These are phyloP conservation scores for Luperina nickerlii DNA, from an alignment of 2,888 invertebrate species.

Conservation along the genomic window DNA sequence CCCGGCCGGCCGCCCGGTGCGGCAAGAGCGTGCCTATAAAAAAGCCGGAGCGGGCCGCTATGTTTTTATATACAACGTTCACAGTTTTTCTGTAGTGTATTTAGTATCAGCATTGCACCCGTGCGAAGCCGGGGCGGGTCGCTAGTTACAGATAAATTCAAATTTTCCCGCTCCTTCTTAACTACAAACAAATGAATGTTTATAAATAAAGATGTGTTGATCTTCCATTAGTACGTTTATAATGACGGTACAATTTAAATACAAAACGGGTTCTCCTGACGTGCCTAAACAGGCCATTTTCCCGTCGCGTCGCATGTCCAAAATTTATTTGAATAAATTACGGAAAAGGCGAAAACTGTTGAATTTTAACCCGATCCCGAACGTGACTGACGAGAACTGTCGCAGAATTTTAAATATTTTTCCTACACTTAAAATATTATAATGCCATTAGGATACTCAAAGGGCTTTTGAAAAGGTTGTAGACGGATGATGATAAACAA, in stretches of 20 bases:
- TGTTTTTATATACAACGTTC: too few species aligned
- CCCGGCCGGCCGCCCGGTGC: too few species aligned
- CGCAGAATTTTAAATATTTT: constrained; percentile 75
- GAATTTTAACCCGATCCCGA: constrained; percentile 84
- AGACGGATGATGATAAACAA: constrained; percentile 29
- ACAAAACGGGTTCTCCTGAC: constrained; percentile 65
- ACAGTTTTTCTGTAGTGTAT: too few species aligned
- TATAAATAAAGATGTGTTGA: constrained; percentile 64
- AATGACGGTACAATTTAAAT: constrained; percentile 67
- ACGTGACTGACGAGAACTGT: constrained; percentile 72
- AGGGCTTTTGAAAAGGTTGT: constrained; percentile 53
- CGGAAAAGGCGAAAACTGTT: constrained; percentile 81
- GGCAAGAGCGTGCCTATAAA: too few species aligned
- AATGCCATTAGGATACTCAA: constrained; percentile 66
- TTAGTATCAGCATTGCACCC: too few species aligned
- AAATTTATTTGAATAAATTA: constrained; percentile 89
- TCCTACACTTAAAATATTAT: constrained; percentile 70
- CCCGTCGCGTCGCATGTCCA: constrained; percentile 81
- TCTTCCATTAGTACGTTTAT: constrained; percentile 60
- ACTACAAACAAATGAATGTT: constrained; percentile 44
- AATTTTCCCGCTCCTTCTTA: constrained; percentile 20
- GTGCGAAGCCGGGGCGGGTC: too few species aligned
- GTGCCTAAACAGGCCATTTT: constrained; percentile 79
- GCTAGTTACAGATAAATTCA: constrained; percentile 11
- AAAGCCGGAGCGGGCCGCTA: too few species aligned